Base-by-base conservation (phyloP, 2,888 invertebrate species). In the Agonopterix arenella region DNA sequence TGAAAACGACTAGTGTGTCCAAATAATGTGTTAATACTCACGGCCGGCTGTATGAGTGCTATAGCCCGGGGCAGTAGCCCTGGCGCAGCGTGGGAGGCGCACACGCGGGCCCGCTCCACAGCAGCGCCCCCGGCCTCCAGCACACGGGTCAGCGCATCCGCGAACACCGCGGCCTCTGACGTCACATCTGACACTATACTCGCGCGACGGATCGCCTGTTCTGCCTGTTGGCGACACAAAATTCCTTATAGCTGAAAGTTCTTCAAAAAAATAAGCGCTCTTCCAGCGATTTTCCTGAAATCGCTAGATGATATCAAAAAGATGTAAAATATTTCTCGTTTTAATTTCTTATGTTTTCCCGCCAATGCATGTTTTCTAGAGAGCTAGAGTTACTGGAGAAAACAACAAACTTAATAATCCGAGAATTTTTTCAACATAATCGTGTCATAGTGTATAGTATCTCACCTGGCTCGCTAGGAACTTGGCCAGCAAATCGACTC, bases 401-500 rank as follows among this genome's bases (percentile, higher is more conserved):
- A 13, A 13, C 13, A 13, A 13, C 2, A 13, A 13, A n/a, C n/a
- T n/a, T n/a, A n/a, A 2, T 13, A 2, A 13, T 13, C 13, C 2
- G 2, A 13, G 13, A 2, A 13, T 13, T 2, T 13, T 13, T 2
- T 13, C 13, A 13, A 13, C 13, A 13, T 13, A 13, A 13, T 13
- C 13, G 2, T n/a, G 2, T 13, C 13, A 13, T 13, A 13, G 13
- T 13, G n/a, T 2, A 13, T 13, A 13, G 2, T 13, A 18, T n/a
- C 40, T 48, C 61, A 94, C 94, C 91, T 96, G 97, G 8, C 92
- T 90, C 57, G 96, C 95, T 8, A 98, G 90, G 76, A 97, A 98
- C 45, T 92, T 92, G 36, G 97, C 96, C 70, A 98, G 97, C 64
- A 96, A 93, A 52, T 92, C 92, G 10, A 99, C 92, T 0, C 99